Evolutionary conservation across 2,797 vertebrate genomes (phyloP).

Genomic region (Microcaecilia unicolor): DNA sequence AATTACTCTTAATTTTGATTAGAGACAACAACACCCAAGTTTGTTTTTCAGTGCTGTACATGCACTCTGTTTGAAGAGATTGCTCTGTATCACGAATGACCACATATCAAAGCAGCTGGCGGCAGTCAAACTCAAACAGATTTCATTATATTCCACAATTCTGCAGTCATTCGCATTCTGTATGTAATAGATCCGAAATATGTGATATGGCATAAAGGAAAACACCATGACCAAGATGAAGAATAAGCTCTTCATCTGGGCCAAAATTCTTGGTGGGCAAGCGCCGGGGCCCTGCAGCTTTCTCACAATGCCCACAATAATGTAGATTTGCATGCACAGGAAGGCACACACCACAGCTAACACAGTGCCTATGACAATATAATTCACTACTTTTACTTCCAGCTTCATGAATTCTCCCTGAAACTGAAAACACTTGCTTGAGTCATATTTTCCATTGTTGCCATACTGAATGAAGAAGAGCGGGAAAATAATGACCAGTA

Average conservation of each 20-base stretch:
- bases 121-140: slow-evolving; percentile 76
- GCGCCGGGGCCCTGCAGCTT: slow-evolving; percentile 41
- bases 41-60: slow-evolving; percentile 15
- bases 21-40: slow-evolving; percentile 25
- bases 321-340: slow-evolving; percentile 54
- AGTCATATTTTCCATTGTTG: accelerated
- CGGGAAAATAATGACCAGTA: slow-evolving; percentile 43
- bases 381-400: slow-evolving; percentile 49
- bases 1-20: too few species aligned
- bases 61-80: slow-evolving; percentile 36
- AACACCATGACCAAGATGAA: slow-evolving; percentile 75
- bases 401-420: slow-evolving; percentile 1
- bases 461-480: slow-evolving; percentile 53
- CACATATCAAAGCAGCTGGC: slow-evolving; percentile 81
- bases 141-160: slow-evolving; percentile 59
- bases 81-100: slow-evolving; percentile 62
- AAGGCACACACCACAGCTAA: slow-evolving; percentile 39
- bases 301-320: slow-evolving; percentile 44
- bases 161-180: accelerated
- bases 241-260: slow-evolving; percentile 73
- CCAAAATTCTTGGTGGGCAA: slow-evolving; percentile 77
- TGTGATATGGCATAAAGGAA: slow-evolving; percentile 79
- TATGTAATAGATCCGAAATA: slow-evolving; percentile 73
- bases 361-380: slow-evolving; percentile 40
- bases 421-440: slow-evolving; percentile 62